Conservation (phyloP, 2,113 vertebrate species). For the Alouatta palliata region DNA sequence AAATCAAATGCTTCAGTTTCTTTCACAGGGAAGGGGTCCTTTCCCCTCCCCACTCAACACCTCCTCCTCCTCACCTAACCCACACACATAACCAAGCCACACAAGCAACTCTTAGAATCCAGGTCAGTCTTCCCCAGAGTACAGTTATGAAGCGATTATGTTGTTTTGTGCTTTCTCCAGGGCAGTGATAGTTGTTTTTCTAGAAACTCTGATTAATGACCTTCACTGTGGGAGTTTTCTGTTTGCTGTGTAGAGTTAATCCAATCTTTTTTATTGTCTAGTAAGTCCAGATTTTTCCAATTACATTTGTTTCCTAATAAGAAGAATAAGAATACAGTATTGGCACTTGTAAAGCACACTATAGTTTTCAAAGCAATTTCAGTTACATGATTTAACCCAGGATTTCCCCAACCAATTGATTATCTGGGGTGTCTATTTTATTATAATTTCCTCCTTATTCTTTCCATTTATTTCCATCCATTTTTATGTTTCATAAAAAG, state of each 20-base stretch:
- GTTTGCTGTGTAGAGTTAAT: not conserved
- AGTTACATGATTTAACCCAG: conserved; percentile 20
- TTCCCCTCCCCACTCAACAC: not conserved
- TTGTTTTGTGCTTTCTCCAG: not conserved
- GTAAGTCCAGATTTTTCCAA: conserved; percentile 41
- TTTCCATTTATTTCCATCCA: not conserved
- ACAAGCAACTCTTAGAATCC: not conserved
- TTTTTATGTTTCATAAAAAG: conserved; percentile 28
- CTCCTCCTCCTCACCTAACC: not conserved
- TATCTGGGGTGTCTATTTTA: not conserved
- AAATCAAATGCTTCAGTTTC: not conserved
- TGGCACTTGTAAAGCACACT: not conserved
- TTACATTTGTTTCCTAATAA: conserved; percentile 30
- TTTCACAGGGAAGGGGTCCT: not conserved
- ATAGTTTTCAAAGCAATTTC: conserved; percentile 27
- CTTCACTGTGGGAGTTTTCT: conserved; percentile 35
- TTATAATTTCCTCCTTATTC: not conserved
- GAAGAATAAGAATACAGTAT: not conserved
- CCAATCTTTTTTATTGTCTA: not conserved
- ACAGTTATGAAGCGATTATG: not conserved
- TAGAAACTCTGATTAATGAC: conserved; percentile 15
- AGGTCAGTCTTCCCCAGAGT: not conserved
- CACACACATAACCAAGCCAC: not conserved
- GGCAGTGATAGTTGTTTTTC: not conserved
- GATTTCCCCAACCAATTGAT: conserved; percentile 12